Percentiles rank a stretch among this genome's conserved stretches.
These are phyloP conservation scores for Pegoplata infirma DNA, from an alignment of 2,888 invertebrate genomes.

Conservation along the genomic window DNA sequence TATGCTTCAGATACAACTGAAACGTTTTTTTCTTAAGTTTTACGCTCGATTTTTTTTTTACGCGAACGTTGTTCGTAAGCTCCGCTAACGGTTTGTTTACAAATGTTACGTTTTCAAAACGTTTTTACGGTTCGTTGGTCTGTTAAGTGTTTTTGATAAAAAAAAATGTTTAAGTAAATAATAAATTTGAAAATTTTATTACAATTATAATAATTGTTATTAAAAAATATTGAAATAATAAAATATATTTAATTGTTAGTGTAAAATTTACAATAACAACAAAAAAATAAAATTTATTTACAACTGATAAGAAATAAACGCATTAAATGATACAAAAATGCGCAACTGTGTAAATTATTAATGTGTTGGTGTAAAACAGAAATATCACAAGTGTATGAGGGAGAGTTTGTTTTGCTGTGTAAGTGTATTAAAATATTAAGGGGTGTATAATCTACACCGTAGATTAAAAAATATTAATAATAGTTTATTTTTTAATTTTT, in stretches of 20 bases:
- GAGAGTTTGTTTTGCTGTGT: background rate
- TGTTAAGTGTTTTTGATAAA: constrained; percentile 17
- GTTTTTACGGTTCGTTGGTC: background rate
- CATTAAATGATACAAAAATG: background rate
- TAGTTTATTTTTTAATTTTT: background rate
- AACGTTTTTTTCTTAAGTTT: constrained; percentile 4
- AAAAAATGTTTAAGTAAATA: background rate
- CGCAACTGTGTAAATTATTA: background rate
- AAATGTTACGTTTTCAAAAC: background rate
- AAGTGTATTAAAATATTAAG: background rate
- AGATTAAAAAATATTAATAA: background rate
- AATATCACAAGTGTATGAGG: no score
- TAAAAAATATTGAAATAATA: background rate
- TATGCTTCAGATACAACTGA: constrained; percentile 20
- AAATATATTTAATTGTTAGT: background rate
- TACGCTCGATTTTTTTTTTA: background rate
- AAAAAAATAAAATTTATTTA: background rate
- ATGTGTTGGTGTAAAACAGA: background rate
- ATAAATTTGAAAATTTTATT: background rate
- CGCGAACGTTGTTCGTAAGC: background rate
- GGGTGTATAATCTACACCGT: no score
- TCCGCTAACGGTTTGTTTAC: constrained; percentile 15
- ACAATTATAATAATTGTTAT: background rate
- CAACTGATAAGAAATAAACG: background rate
- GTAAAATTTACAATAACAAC: background rate